phyloP scores from a whole-genome alignment of 2,888 invertebrate genomes.

The Polyommatus iphigenia region DNA sequence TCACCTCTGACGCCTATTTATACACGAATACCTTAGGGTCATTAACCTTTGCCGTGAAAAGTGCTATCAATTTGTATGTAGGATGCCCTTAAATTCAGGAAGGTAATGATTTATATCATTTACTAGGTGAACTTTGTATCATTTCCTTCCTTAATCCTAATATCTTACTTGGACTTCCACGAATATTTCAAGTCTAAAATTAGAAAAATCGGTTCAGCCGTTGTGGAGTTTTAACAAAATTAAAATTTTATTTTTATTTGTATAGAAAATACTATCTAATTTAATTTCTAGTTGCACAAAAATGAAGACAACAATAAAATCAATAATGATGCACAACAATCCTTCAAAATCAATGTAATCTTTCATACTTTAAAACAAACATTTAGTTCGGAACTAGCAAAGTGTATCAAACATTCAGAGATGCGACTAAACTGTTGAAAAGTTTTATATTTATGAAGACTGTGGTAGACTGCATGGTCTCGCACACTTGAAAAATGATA shows the following conservation, averaged over 20 bases:
- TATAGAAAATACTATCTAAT: too few relatives aligned
- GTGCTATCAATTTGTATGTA: neutral
- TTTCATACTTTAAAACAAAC: neutral
- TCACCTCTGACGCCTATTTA: conserved; percentile 15
- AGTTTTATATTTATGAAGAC: conserved; percentile 42
- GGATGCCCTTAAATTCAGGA: neutral
- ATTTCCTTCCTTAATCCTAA: too few relatives aligned
- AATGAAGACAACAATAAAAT: too few relatives aligned
- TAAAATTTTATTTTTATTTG: too few relatives aligned
- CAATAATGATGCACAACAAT: neutral
- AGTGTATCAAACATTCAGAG: conserved; percentile 41
- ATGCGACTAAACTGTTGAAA: conserved; percentile 42
- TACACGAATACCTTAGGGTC: neutral
- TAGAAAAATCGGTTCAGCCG: too few relatives aligned
- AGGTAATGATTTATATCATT: too few relatives aligned
- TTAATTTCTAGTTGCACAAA: too few relatives aligned
- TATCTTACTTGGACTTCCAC: too few relatives aligned
- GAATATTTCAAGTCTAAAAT: too few relatives aligned
- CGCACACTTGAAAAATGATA: conserved; percentile 30
- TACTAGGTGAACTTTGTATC: too few relatives aligned
- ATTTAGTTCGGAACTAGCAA: neutral
- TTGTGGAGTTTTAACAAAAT: too few relatives aligned
- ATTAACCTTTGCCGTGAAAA: conserved; percentile 9
- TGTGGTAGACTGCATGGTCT: neutral
- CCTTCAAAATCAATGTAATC: neutral